phyloP scores from a whole-genome alignment of 1,140 invertebrate genomes.

The Nebria ingens region DNA sequence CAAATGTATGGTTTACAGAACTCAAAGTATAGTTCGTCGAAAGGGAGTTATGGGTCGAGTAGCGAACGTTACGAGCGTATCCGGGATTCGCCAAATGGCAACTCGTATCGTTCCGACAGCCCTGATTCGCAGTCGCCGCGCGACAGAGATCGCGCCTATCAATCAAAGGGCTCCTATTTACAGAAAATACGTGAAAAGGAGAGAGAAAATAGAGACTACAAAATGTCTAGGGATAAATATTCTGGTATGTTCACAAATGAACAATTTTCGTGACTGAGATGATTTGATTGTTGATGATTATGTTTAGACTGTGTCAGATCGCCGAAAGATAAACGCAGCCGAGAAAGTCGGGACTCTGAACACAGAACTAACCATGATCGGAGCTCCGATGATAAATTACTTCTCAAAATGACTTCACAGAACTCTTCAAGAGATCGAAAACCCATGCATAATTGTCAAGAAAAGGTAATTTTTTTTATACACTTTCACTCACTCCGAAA shows the following conservation, averaged over 20 bases:
- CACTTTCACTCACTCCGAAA: no score
- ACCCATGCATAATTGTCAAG: constrained; percentile 49
- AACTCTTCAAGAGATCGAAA: constrained; percentile 48
- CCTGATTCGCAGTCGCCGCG: constrained; percentile 55
- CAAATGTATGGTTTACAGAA: constrained; percentile 41
- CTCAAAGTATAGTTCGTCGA: constrained; percentile 64
- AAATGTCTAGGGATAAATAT: constrained; percentile 77
- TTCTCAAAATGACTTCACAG: constrained; percentile 50
- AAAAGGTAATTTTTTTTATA: constrained; percentile 35
- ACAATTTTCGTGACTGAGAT: constrained; percentile 3
- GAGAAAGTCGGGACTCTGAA: constrained; percentile 65
- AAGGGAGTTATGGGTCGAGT: constrained; percentile 50
- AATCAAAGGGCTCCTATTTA: constrained; percentile 65
- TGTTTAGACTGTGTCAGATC: constrained; percentile 61
- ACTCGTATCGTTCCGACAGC: constrained; percentile 61
- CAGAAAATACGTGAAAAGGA: constrained; percentile 75
- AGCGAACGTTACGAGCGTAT: constrained; percentile 48
- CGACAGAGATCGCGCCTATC: constrained; percentile 61
- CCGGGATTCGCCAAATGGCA: constrained; percentile 63
- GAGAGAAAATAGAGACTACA: constrained; percentile 85
- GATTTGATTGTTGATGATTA: constrained; percentile 6
- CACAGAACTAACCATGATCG: constrained; percentile 77
- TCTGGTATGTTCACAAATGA: constrained; percentile 41
- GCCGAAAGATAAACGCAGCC: constrained; percentile 71
- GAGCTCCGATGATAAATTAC: constrained; percentile 60